Conservation (phyloP, 2,113 vertebrate genomes). For the Origma solitaria region DNA sequence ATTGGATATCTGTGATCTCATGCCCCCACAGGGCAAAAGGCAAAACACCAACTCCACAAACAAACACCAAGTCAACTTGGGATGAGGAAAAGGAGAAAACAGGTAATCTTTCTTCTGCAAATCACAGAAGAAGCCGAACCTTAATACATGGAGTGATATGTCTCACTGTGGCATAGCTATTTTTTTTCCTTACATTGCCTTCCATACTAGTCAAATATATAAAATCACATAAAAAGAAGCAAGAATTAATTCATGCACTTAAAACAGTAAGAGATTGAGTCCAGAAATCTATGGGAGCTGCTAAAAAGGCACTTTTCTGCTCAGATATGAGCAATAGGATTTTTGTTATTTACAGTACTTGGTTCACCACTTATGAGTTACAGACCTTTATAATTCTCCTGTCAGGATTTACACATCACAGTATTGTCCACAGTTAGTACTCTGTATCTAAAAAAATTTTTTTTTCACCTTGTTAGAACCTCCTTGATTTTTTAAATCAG, state of each 20-base stretch:
- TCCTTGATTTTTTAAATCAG: background rate
- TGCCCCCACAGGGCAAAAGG: background rate
- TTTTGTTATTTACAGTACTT: background rate
- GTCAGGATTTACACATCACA: slow-evolving; percentile 1
- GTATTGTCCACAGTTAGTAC: background rate
- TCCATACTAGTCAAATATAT: background rate
- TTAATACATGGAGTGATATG: background rate
- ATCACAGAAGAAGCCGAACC: background rate
- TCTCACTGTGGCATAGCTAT: background rate
- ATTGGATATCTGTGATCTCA: background rate
- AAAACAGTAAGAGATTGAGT: background rate
- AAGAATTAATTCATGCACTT: background rate
- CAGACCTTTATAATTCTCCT: background rate
- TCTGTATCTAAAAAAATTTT: background rate
- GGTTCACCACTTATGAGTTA: slow-evolving; percentile 8
- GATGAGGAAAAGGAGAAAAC: background rate
- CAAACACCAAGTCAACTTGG: background rate
- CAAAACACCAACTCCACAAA: background rate
- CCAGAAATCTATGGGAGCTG: background rate
- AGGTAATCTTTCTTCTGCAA: background rate
- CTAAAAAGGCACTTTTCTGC: background rate
- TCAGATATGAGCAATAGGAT: background rate
- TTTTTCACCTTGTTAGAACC: slow-evolving; percentile 10
- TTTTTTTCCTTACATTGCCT: background rate
- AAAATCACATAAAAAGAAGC: background rate